phyloP scores from a whole-genome alignment of 2,888 invertebrate genomes.

The Crioceris asparagi region DNA sequence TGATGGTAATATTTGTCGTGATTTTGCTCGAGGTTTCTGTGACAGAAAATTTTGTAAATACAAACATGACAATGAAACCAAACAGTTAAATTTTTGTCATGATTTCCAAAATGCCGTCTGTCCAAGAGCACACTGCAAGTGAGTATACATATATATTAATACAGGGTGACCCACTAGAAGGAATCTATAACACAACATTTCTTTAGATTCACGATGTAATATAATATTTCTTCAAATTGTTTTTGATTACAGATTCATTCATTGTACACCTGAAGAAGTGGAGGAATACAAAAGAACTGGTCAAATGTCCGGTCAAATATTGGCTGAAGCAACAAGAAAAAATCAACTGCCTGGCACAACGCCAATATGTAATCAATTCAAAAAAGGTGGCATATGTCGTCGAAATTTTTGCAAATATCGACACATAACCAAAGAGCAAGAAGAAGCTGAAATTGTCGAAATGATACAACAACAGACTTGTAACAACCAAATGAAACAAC shows the following conservation, averaged over 20 bases:
- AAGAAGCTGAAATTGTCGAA: constrained; percentile 35
- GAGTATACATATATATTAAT: constrained; percentile 17
- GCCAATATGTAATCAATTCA: constrained; percentile 42
- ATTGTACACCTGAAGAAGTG: constrained; percentile 67
- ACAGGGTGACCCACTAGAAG: no score
- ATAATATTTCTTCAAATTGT: background rate
- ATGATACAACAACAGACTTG: constrained; percentile 27
- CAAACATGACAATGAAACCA: constrained; percentile 40
- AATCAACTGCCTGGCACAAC: constrained; percentile 36
- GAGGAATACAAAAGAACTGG: constrained; percentile 62
- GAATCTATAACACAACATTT: no score
- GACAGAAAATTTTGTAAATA: constrained; percentile 45
- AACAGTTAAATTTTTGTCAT: constrained; percentile 45
- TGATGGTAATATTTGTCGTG: constrained; percentile 42
- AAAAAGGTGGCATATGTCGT: constrained; percentile 42
- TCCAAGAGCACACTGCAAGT: constrained; percentile 56
- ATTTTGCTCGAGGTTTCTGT: constrained; percentile 48
- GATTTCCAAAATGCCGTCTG: constrained; percentile 67
- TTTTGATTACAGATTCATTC: constrained; percentile 49
- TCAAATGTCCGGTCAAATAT: constrained; percentile 52
- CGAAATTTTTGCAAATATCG: constrained; percentile 35
- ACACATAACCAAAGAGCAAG: constrained; percentile 35
- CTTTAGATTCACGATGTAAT: no score
- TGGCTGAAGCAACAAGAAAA: constrained; percentile 37
- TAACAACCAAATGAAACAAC: no score